Evolutionary conservation across 2,113 vertebrate genomes (phyloP).

Genomic region (Acanthochromis polyacanthus): DNA sequence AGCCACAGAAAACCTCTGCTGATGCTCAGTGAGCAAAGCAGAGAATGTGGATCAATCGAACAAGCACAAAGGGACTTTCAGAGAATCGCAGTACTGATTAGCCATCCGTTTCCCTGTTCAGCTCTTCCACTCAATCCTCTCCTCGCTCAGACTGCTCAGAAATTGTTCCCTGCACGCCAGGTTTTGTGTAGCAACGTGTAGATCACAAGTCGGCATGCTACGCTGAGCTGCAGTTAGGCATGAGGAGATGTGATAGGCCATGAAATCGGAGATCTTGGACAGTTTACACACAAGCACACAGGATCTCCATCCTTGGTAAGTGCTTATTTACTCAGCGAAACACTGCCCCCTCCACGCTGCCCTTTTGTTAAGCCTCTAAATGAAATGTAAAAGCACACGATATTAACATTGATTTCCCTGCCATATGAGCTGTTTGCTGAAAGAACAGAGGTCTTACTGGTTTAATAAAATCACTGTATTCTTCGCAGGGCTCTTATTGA

Average conservation of each 20-base stretch:
- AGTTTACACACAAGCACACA: conserved; percentile 26
- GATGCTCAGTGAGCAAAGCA: conserved; percentile 15
- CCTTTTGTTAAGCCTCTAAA: conserved; percentile 27
- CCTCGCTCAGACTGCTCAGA: not conserved
- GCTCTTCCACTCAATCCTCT: not conserved
- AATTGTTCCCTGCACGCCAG: not conserved
- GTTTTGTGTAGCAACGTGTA: conserved; percentile 2
- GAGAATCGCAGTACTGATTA: conserved; percentile 5
- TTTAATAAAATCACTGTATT: conserved; percentile 41
- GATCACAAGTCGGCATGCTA: not conserved
- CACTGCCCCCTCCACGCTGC: not conserved
- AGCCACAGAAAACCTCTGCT: conserved; percentile 3
- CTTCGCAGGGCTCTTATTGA: conserved; percentile 23
- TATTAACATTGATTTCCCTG: conserved; percentile 46
- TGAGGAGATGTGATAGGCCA: not conserved
- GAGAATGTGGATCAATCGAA: conserved; percentile 38
- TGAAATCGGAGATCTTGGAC: conserved; percentile 19
- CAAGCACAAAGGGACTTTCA: conserved; percentile 8
- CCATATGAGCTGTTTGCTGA: conserved; percentile 38
- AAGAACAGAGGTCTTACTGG: conserved; percentile 29
- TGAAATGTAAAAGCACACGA: conserved; percentile 24
- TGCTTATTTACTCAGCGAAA: conserved; percentile 53
- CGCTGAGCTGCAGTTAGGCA: conserved; percentile 4
- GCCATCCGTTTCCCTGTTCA: not conserved
- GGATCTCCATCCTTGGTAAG: conserved; percentile 59